Evolutionary conservation across 2,113 vertebrate species (phyloP).

Genomic region (Heterotilapia buettikoferi): DNA sequence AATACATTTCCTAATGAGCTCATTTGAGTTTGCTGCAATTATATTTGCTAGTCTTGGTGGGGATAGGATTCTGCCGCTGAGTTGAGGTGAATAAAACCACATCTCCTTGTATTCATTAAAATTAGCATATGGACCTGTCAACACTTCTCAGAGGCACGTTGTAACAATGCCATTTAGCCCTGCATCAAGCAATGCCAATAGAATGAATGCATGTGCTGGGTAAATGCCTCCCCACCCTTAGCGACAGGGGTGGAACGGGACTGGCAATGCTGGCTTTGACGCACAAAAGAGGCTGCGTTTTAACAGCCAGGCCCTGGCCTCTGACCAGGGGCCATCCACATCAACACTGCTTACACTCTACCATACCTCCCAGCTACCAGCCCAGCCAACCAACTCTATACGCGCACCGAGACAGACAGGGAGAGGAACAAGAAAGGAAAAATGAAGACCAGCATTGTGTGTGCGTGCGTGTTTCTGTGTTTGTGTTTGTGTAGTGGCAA

Average conservation of each 20-base stretch:
- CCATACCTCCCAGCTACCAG: conserved; percentile 63
- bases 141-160: conserved; percentile 92
- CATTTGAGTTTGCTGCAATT: conserved; percentile 78
- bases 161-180: conserved; percentile 99
- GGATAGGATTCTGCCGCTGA: conserved; percentile 89
- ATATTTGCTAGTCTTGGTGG: conserved; percentile 69
- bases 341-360: conserved; percentile 70
- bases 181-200: conserved; percentile 89
- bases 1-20: conserved; percentile 94
- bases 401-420: conserved; percentile 9
- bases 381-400: conserved; percentile 31
- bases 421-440: not conserved
- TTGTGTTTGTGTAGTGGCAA: not conserved
- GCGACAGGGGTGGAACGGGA: conserved; percentile 74
- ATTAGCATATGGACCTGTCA: conserved; percentile 99
- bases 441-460: not conserved
- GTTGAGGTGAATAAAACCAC: conserved; percentile 76
- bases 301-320: conserved; percentile 71
- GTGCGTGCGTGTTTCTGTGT: not conserved
- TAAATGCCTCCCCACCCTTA: conserved; percentile 80
- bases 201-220: conserved; percentile 87
- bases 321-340: conserved; percentile 73
- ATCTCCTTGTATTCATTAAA: conserved; percentile 94
- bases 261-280: conserved; percentile 72
- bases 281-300: conserved; percentile 68